Evolutionary conservation across 2,797 vertebrate species (phyloP).

Genomic region (Chaetodon trifasciatus): DNA sequence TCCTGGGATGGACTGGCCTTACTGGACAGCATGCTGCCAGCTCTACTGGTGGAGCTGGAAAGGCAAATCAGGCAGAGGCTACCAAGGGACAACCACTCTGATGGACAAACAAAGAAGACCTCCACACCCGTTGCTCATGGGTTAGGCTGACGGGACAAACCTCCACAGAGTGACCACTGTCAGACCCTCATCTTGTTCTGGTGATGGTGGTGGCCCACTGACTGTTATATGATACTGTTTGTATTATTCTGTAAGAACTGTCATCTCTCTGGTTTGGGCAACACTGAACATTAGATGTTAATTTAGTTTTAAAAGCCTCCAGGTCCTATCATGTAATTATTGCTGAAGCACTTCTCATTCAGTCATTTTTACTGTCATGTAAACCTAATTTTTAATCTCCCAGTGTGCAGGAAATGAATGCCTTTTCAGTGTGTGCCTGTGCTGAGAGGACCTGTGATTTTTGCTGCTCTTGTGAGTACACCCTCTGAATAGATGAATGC

Average conservation of each 20-base stretch:
- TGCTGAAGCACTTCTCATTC: constrained; percentile 1
- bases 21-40: constrained; percentile 90
- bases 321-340: not conserved
- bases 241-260: not conserved
- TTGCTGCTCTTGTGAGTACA: not conserved
- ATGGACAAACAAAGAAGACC: constrained; percentile 28
- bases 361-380: not conserved
- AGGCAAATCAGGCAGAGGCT: constrained; percentile 33
- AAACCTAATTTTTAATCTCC: constrained; percentile 7
- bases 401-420: constrained; percentile 1
- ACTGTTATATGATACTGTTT: not conserved
- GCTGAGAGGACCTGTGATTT: not conserved
- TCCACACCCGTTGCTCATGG: not conserved
- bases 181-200: not conserved
- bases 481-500: not conserved
- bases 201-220: not conserved
- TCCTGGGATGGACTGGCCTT: constrained; percentile 90
- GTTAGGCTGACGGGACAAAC: not conserved
- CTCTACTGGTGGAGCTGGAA: constrained; percentile 88
- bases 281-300: not conserved
- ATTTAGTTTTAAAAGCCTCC: constrained; percentile 4
- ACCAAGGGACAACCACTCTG: not conserved
- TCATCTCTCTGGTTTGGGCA: not conserved
- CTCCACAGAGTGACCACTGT: not conserved
- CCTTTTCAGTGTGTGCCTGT: not conserved